Conservation (phyloP, 2,888 invertebrate genomes). For the Candidula unifasciata region DNA sequence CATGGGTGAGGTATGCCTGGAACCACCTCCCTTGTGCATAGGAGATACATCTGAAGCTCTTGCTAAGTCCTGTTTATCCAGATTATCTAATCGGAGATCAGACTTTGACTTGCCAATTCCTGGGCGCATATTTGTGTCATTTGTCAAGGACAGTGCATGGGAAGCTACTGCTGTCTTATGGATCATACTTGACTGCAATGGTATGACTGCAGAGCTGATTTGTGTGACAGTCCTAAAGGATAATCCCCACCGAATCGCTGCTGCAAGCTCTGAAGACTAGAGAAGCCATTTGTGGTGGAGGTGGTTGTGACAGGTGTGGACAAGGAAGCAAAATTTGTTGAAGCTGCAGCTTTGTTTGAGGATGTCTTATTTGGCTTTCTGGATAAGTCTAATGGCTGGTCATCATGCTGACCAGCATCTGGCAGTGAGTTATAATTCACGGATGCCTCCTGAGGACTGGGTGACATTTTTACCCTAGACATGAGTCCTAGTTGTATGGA, state of each 20-base stretch:
- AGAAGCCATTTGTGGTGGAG: slow-evolving; percentile 54
- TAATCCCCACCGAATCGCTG: slow-evolving; percentile 71
- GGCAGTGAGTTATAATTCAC: slow-evolving; percentile 23
- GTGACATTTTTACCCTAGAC: slow-evolving; percentile 30
- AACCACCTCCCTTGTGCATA: slow-evolving; percentile 1
- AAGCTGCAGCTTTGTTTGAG: not conserved
- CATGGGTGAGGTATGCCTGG: slow-evolving; percentile 40
- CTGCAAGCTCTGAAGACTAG: slow-evolving; percentile 72
- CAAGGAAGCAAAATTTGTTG: not conserved
- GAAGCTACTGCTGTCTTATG: slow-evolving; percentile 38
- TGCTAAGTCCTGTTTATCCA: slow-evolving; percentile 35
- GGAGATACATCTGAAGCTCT: slow-evolving; percentile 20
- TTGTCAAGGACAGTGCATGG: slow-evolving; percentile 17
- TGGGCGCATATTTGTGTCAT: slow-evolving; percentile 1
- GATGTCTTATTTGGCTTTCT: slow-evolving; percentile 17
- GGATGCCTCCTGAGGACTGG: slow-evolving; percentile 1
- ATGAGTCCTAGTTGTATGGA: slow-evolving; percentile 40
- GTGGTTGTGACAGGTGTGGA: not conserved
- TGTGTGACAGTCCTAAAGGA: slow-evolving; percentile 62
- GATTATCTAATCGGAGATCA: not conserved
- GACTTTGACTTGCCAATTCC: slow-evolving; percentile 29
- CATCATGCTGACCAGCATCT: not conserved
- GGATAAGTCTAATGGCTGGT: slow-evolving; percentile 50
- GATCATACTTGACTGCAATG: slow-evolving; percentile 53
- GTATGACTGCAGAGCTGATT: slow-evolving; percentile 53